Evolutionary conservation across 2,113 vertebrate species (phyloP).

Genomic region (Dicentrarchus labrax): DNA sequence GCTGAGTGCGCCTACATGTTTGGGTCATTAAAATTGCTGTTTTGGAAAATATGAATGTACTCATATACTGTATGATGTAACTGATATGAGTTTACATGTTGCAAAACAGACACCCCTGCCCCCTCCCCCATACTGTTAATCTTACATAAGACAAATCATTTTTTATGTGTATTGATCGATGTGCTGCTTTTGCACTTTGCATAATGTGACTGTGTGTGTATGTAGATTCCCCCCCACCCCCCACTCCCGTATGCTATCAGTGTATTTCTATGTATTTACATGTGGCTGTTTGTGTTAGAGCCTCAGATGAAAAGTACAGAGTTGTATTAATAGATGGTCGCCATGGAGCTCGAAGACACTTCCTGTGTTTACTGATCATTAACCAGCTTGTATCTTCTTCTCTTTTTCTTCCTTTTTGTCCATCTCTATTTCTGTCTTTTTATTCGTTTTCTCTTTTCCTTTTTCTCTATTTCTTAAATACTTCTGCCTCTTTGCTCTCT

Average conservation of each 20-base stretch:
- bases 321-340: slow-evolving; percentile 69
- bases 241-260: slow-evolving; percentile 21
- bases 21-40: slow-evolving; percentile 25
- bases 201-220: slow-evolving; percentile 59
- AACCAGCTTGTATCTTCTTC: slow-evolving; percentile 35
- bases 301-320: slow-evolving; percentile 38
- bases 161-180: slow-evolving; percentile 63
- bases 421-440: background rate
- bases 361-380: slow-evolving; percentile 63
- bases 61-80: slow-evolving; percentile 49
- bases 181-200: slow-evolving; percentile 70
- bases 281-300: slow-evolving; percentile 63
- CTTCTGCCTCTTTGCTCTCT: background rate
- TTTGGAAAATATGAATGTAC: slow-evolving; percentile 45
- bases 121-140: slow-evolving; percentile 46
- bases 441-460: background rate
- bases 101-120: slow-evolving; percentile 46
- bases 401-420: background rate
- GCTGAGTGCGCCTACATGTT: slow-evolving; percentile 40
- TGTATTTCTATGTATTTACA: slow-evolving; percentile 68
- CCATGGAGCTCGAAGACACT: slow-evolving; percentile 72
- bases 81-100: slow-evolving; percentile 55
- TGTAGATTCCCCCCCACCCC: background rate
- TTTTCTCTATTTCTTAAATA: slow-evolving; percentile 6
- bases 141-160: slow-evolving; percentile 69